Evolutionary conservation across 2,113 vertebrate genomes (phyloP), one percentile per base, ranked within the genome.

Genomic region (Siniperca chuatsi): DNA sequence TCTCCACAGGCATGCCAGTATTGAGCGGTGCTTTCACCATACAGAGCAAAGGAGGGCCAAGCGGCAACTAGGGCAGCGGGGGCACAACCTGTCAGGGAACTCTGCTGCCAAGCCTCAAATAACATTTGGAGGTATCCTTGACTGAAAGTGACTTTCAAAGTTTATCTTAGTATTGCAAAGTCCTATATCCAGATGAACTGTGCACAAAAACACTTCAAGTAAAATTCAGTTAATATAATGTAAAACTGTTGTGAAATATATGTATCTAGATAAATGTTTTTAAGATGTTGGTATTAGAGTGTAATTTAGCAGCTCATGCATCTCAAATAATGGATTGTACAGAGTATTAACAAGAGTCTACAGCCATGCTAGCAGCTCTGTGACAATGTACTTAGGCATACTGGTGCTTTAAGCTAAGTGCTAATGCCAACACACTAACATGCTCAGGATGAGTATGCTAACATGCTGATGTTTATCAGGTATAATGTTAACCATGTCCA

Each of bases 111-210:
- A 95, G 84, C 90, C 78, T 87, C 88, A 90, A 92, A 91, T 90
- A 93, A 92, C 91, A 91, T 93, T 95, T 92, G 90, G 89, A 93
- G 92, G 92, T 92, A 93, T 86, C 82, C 86, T 87, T 85, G 82
- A 94, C 90, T 93, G 84, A 95, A 94, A 95, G 95, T 95, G 90
- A 95, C 95, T 95, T 96, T 95, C 88, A 94, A 94, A 95, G 91
- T 95, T 95, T 88, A 67, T 85, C 79, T 90, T 69, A 46, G 61
- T 73, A 44, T 67, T 81, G 67, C 78, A 82, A 75, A 85, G 72
- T 76, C 79, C 35, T 68, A 76, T 12, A 83, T 52, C 42, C 37
- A 74, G 48, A 82, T 76, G 69, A 85, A 80, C 25, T 44, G 20
- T 23, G 25, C 23, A 44, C 40, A 50, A 74, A 57, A 67, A 75